Evolutionary conservation across 2,797 vertebrate species (phyloP).

Genomic region (Alfaro cultratus): DNA sequence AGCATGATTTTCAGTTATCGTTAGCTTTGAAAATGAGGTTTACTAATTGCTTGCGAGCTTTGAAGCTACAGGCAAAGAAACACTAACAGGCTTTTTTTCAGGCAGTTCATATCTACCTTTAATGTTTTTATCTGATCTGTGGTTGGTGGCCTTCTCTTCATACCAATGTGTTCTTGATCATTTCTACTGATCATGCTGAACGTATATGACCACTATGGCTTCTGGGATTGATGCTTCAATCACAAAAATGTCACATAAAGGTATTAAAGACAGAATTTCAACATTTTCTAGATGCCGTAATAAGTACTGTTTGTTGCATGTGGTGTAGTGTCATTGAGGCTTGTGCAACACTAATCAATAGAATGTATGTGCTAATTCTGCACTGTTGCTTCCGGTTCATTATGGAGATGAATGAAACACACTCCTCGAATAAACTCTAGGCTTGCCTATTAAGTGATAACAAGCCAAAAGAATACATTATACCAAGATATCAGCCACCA

Average conservation of each 20-base stretch:
- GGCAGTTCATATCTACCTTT: not conserved
- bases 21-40: not conserved
- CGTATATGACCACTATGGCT: not conserved
- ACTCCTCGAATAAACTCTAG: constrained; percentile 39
- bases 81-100: not conserved
- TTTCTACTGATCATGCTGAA: not conserved
- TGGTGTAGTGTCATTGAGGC: constrained; percentile 6
- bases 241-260: constrained; percentile 10
- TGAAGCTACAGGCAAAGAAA: not conserved
- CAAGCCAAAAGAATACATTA: constrained; percentile 45
- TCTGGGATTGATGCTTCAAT: not conserved
- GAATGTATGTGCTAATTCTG: constrained; percentile 51
- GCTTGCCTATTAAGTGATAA: constrained; percentile 58
- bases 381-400: constrained; percentile 50
- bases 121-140: constrained; percentile 5
- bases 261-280: constrained; percentile 9
- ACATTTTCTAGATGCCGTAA: constrained; percentile 13
- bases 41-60: not conserved
- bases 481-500: constrained; percentile 32
- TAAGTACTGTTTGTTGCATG: constrained; percentile 22
- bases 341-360: constrained; percentile 43
- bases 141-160: constrained; percentile 6
- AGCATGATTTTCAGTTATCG: not conserved
- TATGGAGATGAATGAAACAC: constrained; percentile 61
- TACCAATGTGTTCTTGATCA: not conserved